A percentile compares a stretch with the other conserved stretches of the same genome.
Evolutionary conservation across 2,888 invertebrate species (phyloP).

Genomic region (Loripinus fragilis): DNA sequence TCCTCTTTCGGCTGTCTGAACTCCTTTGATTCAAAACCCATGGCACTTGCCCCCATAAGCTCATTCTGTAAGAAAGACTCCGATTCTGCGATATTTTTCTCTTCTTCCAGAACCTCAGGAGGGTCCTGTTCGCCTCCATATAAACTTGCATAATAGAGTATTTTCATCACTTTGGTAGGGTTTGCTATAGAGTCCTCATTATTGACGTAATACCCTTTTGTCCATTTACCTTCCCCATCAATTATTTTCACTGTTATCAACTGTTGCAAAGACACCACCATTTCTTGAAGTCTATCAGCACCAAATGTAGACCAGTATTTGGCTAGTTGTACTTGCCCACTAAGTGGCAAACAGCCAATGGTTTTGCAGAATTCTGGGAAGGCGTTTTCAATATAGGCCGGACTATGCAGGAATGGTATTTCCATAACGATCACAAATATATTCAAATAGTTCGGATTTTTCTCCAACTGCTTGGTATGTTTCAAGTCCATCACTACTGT

Average conservation of each 20-base stretch:
- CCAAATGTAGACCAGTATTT: slow-evolving; percentile 89
- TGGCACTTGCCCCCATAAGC: slow-evolving; percentile 73
- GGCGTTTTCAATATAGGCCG: slow-evolving; percentile 93
- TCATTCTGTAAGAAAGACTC: slow-evolving; percentile 66
- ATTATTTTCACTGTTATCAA: slow-evolving; percentile 93
- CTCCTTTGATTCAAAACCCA: slow-evolving; percentile 81
- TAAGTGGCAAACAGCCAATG: slow-evolving; percentile 89
- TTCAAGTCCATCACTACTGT: slow-evolving; percentile 89
- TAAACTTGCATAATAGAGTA: slow-evolving; percentile 90
- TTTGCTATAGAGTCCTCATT: slow-evolving; percentile 93
- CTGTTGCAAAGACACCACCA: slow-evolving; percentile 88
- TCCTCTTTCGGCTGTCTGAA: slow-evolving; percentile 77
- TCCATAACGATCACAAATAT: slow-evolving; percentile 91
- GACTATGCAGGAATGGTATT: slow-evolving; percentile 86
- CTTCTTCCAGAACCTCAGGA: slow-evolving; percentile 74
- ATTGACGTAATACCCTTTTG: slow-evolving; percentile 88
- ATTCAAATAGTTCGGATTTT: slow-evolving; percentile 85
- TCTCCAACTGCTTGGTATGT: slow-evolving; percentile 84
- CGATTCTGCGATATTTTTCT: slow-evolving; percentile 68
- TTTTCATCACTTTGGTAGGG: slow-evolving; percentile 94
- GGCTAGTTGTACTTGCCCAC: slow-evolving; percentile 91
- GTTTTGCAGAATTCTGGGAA: slow-evolving; percentile 90
- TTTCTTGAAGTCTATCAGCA: slow-evolving; percentile 65
- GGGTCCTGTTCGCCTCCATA: slow-evolving; percentile 87
- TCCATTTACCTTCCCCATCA: slow-evolving; percentile 86